A percentile compares a stretch with the other conserved stretches of the same genome.
These are phyloP conservation scores for Synanceia verrucosa DNA, from an alignment of 2,797 vertebrate genomes.

Conservation along the genomic window DNA sequence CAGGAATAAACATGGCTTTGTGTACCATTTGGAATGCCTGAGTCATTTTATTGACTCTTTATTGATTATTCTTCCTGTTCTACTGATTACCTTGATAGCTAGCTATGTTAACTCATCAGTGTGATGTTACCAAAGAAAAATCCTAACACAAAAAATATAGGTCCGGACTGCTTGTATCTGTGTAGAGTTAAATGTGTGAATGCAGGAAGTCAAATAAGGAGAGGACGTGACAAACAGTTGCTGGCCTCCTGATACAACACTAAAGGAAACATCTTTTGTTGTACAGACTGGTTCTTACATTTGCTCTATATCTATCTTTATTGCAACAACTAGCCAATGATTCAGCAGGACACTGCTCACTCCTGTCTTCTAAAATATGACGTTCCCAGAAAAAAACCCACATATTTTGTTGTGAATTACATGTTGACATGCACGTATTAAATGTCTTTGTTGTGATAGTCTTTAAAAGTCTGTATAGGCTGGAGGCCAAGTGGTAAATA, in stretches of 20 bases:
- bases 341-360: not conserved
- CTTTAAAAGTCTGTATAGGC: no score
- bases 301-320: not conserved
- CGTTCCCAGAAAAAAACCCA: no score
- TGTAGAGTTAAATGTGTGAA: not conserved
- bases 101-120: constrained; percentile 8
- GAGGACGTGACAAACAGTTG: not conserved
- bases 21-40: constrained; percentile 5
- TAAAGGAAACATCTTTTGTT: not conserved
- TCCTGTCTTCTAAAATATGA: no score
- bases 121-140: not conserved
- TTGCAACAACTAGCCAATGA: not conserved
- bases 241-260: not conserved
- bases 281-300: not conserved
- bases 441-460: no score
- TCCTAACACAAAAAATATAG: not conserved
- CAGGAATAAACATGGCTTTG: constrained; percentile 24
- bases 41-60: not conserved
- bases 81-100: not conserved
- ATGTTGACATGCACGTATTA: no score
- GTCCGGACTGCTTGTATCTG: not conserved
- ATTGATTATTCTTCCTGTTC: not conserved
- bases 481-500: no score
- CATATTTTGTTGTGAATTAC: no score
- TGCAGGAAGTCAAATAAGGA: not conserved